These are phyloP conservation scores for Emys orbicularis DNA, from an alignment of 2,797 vertebrate genomes.

Conservation along the genomic window DNA sequence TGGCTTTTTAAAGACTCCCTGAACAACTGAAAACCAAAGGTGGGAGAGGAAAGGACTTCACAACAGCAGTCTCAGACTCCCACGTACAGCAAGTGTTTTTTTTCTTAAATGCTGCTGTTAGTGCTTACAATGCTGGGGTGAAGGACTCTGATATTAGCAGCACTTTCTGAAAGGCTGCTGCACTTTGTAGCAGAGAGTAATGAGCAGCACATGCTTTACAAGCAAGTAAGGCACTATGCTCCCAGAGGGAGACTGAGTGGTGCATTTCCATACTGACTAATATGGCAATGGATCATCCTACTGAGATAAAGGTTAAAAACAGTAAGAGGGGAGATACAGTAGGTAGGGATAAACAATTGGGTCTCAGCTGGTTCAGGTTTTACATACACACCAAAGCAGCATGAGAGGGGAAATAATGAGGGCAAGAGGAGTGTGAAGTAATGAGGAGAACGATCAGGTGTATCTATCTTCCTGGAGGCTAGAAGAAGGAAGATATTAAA, in stretches of 20 bases:
- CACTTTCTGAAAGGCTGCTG: not conserved
- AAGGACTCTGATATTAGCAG: not conserved
- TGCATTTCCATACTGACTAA: not conserved
- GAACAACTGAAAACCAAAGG: not conserved
- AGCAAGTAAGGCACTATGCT: not conserved
- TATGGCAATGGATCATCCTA: constrained; percentile 3
- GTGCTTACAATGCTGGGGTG: not conserved
- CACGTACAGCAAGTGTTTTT: not conserved
- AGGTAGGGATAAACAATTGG: not conserved
- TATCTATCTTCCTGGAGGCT: constrained; percentile 48
- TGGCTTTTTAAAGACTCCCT: not conserved
- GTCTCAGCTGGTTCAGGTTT: not conserved
- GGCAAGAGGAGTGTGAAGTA: not conserved
- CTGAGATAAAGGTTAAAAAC: not conserved
- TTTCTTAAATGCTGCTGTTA: constrained; percentile 22
- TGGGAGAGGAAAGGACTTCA: not conserved
- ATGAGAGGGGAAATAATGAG: not conserved
- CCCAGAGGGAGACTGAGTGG: not conserved
- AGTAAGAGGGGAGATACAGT: not conserved
- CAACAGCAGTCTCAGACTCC: not conserved
- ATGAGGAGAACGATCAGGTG: constrained; percentile 43
- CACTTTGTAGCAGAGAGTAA: not conserved
- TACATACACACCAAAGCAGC: constrained; percentile 4
- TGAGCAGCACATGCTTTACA: not conserved
- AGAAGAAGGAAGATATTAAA: constrained; percentile 62